Conservation (phyloP, 2,113 vertebrate genomes). For the Catharus minimus region DNA sequence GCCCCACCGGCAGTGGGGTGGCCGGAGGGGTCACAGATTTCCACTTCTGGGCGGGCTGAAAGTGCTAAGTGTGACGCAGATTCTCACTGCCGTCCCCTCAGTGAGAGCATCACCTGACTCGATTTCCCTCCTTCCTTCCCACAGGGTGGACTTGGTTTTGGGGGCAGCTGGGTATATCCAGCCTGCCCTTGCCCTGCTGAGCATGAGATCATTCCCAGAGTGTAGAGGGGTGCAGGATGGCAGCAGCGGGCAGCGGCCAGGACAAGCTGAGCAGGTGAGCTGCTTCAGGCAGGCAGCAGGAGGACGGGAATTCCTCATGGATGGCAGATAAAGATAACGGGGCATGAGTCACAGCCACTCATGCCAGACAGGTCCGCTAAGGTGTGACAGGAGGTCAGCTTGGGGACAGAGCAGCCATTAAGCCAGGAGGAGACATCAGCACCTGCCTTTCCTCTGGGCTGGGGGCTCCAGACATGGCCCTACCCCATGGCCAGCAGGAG, state of each 20-base stretch:
- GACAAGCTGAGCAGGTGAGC: accelerated
- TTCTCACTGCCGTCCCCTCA: neutral
- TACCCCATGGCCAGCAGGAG: neutral
- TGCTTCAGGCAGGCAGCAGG: neutral
- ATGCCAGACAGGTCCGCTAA: neutral
- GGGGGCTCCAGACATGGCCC: neutral
- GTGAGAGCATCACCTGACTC: neutral
- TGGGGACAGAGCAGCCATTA: accelerated
- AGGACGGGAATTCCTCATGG: neutral
- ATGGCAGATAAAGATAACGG: neutral
- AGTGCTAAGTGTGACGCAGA: neutral
- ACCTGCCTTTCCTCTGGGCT: accelerated
- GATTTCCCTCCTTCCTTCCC: neutral
- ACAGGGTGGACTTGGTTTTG: neutral
- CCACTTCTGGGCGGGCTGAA: neutral
- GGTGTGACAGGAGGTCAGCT: neutral
- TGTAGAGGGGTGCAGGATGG: accelerated
- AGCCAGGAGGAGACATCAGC: accelerated
- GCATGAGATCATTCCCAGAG: neutral
- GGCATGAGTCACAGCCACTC: neutral
- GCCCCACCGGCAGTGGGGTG: neutral
- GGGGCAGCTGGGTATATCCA: neutral
- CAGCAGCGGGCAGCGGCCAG: accelerated
- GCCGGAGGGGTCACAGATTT: neutral
- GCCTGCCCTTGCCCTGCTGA: neutral